A percentile compares a stretch with the other conserved stretches of the same genome.
These are phyloP conservation scores for Scelioninae gen. 2 DNA, from an alignment of 2,888 invertebrate genomes.

Conservation along the genomic window DNA sequence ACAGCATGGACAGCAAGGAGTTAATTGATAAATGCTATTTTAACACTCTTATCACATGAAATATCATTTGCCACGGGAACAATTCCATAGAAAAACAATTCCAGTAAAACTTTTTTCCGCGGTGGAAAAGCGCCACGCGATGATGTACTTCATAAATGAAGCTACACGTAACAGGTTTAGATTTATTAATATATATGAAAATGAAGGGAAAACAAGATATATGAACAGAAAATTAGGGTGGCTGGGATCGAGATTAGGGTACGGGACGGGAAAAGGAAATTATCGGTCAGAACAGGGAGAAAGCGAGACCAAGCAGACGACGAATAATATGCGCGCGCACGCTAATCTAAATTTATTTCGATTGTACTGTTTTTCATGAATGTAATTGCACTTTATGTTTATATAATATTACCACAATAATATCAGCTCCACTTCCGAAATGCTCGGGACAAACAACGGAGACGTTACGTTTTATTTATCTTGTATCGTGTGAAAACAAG, in stretches of 20 bases:
- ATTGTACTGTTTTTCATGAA: slow-evolving; percentile 6
- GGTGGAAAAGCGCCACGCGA: slow-evolving; percentile 2
- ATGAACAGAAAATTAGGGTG: slow-evolving; percentile 34
- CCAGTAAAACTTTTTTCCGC: no score
- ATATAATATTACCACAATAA: slow-evolving; percentile 1
- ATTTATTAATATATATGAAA: slow-evolving; percentile 37
- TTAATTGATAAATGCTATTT: slow-evolving; percentile 33
- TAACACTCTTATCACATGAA: slow-evolving; percentile 20
- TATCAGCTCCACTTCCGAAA: neutral
- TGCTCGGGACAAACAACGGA: neutral
- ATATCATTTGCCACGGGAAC: neutral
- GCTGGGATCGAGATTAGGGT: slow-evolving; percentile 14
- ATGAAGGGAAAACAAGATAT: slow-evolving; percentile 27
- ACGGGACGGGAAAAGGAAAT: slow-evolving; percentile 16
- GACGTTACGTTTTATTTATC: slow-evolving; percentile 8
- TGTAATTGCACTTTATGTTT: slow-evolving; percentile 14
- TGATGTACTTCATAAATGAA: slow-evolving; percentile 19
- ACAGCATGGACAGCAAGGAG: neutral
- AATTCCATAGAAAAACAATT: slow-evolving; percentile 15
- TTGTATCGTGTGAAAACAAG: slow-evolving; percentile 5
- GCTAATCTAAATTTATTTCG: slow-evolving; percentile 28
- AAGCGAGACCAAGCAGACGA: neutral
- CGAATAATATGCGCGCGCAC: neutral
- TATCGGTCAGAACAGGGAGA: slow-evolving; percentile 8
- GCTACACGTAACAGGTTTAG: neutral